Evolutionary conservation across 2,888 invertebrate species (phyloP).

Genomic region (Drosophila mettleri): DNA sequence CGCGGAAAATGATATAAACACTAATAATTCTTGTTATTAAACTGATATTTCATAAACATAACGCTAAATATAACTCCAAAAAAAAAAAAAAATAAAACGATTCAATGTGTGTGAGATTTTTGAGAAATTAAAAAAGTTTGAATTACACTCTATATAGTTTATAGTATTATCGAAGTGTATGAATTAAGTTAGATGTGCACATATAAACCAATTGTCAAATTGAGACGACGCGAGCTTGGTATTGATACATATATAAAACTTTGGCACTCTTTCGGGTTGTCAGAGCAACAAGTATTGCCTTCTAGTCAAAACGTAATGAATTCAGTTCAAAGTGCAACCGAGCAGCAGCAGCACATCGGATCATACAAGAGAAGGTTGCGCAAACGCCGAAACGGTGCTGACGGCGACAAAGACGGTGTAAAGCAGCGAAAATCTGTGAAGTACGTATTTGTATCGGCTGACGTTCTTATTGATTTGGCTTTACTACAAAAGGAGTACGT

Average conservation of each 20-base stretch:
- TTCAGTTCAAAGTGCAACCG: slow-evolving; percentile 72
- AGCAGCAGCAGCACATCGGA: slow-evolving; percentile 66
- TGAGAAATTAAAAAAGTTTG: neutral
- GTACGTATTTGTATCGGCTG: slow-evolving; percentile 24
- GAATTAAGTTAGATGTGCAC: neutral
- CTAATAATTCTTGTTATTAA: neutral
- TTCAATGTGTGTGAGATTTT: neutral
- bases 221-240: neutral
- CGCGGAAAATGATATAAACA: slow-evolving; percentile 1
- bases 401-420: neutral
- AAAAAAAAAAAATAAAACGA: neutral
- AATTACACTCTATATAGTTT: neutral
- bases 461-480: slow-evolving; percentile 44
- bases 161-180: neutral
- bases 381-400: slow-evolving; percentile 40
- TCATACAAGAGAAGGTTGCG: slow-evolving; percentile 67
- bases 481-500: slow-evolving; percentile 81
- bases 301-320: slow-evolving; percentile 73
- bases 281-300: slow-evolving; percentile 26
- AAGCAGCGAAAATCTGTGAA: slow-evolving; percentile 10
- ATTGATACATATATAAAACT: neutral
- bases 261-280: slow-evolving; percentile 18
- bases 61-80: neutral
- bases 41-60: neutral
- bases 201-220: slow-evolving; percentile 5